Evolutionary conservation across 2,888 invertebrate genomes (phyloP), one percentile per base, ranked within the genome.

Genomic region (Deladenus siricidicola): DNA sequence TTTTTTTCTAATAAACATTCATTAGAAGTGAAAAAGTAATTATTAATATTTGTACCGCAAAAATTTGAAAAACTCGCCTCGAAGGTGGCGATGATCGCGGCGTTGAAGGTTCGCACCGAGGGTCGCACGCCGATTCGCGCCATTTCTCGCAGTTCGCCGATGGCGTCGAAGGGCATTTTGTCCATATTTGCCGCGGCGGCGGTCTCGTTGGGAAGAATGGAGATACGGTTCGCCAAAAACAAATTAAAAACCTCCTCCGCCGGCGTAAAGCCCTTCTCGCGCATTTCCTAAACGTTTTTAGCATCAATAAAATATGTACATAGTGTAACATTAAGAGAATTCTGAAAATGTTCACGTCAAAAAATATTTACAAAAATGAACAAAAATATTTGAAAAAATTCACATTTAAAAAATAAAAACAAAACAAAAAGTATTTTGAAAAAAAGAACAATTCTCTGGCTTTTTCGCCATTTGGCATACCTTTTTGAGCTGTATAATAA

Each of bases 101-200:
- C 54, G 51, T 69, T 69, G 43, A 68, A 69, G 3, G 62, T 62
- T 3, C 55, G 48, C 1, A 69, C 56, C 19, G 58, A 47, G 19
- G 68, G 68, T 1, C 52, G 24, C 21, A 65, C 62, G 3, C 56
- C 48, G 10, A 39, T 3, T 4, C 39, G 43, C 14, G 50, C 34
- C 64, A 64, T 59, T 45, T 45, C 48, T 19, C 19, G 26, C 29
- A 55, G 48, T 44, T 43, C 24, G 34, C 34, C 14, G 1, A 17
- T 39, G 4, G 19, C 30, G 23, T 64, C 34, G 47, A 45, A 45
- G 21, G 10, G 26, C 47, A 26, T 26, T 14, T 23, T 8, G 8
- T 54, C 24, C 14, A 51, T 3, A n/a, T n/a, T 47, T 47, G 6
- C n/a, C 8, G 19, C 24, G 4, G 50, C 24, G 1, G 47, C 10